Evolutionary conservation across 2,888 invertebrate genomes (phyloP).

Genomic region (Xanthia icteritia): DNA sequence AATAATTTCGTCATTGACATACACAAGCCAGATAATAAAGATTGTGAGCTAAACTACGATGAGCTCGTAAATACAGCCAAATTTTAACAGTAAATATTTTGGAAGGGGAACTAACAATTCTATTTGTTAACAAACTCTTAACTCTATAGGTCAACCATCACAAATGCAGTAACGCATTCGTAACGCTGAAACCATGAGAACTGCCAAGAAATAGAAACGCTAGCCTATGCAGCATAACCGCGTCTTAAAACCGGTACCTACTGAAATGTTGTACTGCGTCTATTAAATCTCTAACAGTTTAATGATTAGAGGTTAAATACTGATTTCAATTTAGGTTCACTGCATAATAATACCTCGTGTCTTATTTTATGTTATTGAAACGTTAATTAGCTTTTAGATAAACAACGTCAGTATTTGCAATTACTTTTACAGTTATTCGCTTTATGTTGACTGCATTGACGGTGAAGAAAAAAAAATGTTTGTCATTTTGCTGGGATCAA

Average conservation of each 20-base stretch:
- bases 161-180: slow-evolving; percentile 51
- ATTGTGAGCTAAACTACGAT: neutral
- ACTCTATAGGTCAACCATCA: slow-evolving; percentile 48
- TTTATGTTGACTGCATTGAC: neutral
- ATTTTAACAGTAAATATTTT: slow-evolving; percentile 40
- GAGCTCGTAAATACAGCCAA: slow-evolving; percentile 28
- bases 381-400: slow-evolving; percentile 18
- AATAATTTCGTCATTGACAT: neutral
- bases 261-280: slow-evolving; percentile 56
- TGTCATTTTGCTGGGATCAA: neutral
- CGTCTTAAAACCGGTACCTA: slow-evolving; percentile 51
- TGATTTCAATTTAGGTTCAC: slow-evolving; percentile 71
- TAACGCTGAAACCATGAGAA: slow-evolving; percentile 28
- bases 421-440: slow-evolving; percentile 1
- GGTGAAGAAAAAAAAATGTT: neutral
- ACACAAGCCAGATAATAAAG: neutral
- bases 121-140: slow-evolving; percentile 38
- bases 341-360: slow-evolving; percentile 32
- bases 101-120: slow-evolving; percentile 42
- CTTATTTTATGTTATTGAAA: slow-evolving; percentile 22
- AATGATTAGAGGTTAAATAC: slow-evolving; percentile 74
- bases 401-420: neutral
- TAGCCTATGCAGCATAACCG: slow-evolving; percentile 26
- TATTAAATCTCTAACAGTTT: slow-evolving; percentile 76
- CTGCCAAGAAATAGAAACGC: slow-evolving; percentile 36